Conservation (phyloP, 2,113 vertebrate genomes). For the Phoxinus phoxinus region DNA sequence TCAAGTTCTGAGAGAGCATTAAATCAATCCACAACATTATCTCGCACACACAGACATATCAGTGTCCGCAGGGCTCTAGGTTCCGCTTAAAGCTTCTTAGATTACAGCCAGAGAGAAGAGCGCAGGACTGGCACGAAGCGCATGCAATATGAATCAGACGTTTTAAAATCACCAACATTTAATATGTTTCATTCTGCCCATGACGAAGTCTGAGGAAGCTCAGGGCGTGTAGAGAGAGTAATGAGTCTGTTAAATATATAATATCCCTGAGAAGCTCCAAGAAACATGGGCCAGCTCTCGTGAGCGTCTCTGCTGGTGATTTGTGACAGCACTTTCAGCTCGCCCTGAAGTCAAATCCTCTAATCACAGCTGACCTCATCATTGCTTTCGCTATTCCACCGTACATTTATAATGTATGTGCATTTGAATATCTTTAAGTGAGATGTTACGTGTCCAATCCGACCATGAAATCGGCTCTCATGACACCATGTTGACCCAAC, state of each 20-base stretch:
- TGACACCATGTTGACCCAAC: background rate
- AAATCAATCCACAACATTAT: constrained; percentile 29
- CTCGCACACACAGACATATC: constrained; percentile 12
- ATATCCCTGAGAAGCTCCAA: background rate
- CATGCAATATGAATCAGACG: background rate
- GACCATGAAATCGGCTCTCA: background rate
- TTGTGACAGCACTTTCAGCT: constrained; percentile 5
- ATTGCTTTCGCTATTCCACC: background rate
- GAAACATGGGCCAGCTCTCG: background rate
- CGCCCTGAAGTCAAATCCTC: background rate
- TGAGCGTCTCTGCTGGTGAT: background rate
- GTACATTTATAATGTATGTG: constrained; percentile 21
- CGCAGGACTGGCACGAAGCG: background rate
- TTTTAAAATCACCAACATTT: background rate
- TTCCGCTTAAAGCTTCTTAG: constrained; percentile 7
- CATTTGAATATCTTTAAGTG: background rate
- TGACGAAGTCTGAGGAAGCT: constrained; percentile 14
- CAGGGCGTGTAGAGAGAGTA: constrained; percentile 2
- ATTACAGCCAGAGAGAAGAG: constrained; percentile 1
- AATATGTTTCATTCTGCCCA: background rate
- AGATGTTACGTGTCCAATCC: background rate
- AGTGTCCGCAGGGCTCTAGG: constrained; percentile 1
- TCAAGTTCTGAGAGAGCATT: constrained; percentile 14
- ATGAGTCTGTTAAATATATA: constrained; percentile 33
- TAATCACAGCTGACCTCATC: constrained; percentile 7